Evolutionary conservation across 2,113 vertebrate genomes (phyloP), one percentile per base, ranked within the genome.

Genomic region (Eptatretus burgeri): DNA sequence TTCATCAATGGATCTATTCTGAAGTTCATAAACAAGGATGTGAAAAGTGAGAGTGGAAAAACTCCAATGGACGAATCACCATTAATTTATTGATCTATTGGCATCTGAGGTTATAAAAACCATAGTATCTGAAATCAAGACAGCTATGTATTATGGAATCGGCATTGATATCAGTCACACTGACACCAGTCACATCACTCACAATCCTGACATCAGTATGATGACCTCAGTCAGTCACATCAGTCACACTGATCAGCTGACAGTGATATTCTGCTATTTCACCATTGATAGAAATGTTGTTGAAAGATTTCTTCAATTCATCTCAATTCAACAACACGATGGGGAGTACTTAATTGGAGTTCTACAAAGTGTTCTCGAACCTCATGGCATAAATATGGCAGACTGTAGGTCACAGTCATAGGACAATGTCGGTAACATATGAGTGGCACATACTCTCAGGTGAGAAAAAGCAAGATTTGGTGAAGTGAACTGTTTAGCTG

Each of bases 231-330:
- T n/a, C n/a, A n/a, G n/a, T 5, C 14, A 56, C 52, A 17, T 56
- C 52, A 56, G 52, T 56, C 5, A 56, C 17, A 56, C 52, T 56
- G 52, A 56, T 56, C 52, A 56, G 14, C 14, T 56, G 52, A 56
- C 52, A 56, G 52, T 56, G 17, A 56, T 1, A 7, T 56, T 56
- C 52, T 56, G 52, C 52, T 56, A 56, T 56, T 14, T 56, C 52
- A 56, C 52, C 52, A 56, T 56, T 56, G 52, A 56, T 17, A 17
- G 52, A 56, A 56, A 56, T 56, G 52, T n/a, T n/a, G n/a, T 56
- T 56, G 52, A 56, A 56, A 56, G 52, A 56, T 56, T 56, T 56
- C 52, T 56, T 56, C 5, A 56, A 56, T 56, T 56, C 52, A 56
- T 14, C 52, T 56, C 5, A 56, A 56, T 56, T 56, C 5, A 56